Percentiles rank a stretch among this genome's conserved stretches.
Conservation (phyloP, 2,113 vertebrate genomes). For the Carassius auratus region DNA sequence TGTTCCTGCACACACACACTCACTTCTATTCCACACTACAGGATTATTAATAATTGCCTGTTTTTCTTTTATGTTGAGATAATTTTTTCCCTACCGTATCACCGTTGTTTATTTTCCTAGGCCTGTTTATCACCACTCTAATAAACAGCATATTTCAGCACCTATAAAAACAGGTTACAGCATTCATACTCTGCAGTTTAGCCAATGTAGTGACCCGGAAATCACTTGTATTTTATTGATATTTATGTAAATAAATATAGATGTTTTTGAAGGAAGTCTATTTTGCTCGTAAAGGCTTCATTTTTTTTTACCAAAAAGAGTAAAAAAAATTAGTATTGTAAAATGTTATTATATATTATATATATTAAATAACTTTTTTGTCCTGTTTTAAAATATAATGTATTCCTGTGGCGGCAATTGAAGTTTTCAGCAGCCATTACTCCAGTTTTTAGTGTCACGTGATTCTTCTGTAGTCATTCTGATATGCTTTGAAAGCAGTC, state of each 20-base stretch:
- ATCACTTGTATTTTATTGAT: too few relatives aligned
- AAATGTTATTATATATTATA: too few relatives aligned
- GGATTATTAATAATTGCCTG: not conserved
- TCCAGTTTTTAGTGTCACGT: not conserved
- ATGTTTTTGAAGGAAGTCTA: too few relatives aligned
- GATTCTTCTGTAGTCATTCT: not conserved
- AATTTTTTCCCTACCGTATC: not conserved
- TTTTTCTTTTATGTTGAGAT: not conserved
- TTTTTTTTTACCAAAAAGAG: too few relatives aligned
- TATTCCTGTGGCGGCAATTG: not conserved
- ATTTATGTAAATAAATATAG: too few relatives aligned
- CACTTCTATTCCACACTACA: not conserved
- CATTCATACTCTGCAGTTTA: not conserved
- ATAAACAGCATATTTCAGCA: too few relatives aligned
- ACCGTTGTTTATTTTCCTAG: not conserved
- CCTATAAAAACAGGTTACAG: not conserved
- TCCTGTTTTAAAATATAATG: not conserved
- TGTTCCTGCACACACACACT: slow-evolving; percentile 14
- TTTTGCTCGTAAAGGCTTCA: too few relatives aligned
- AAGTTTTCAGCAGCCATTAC: not conserved
- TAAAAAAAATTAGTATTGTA: too few relatives aligned
- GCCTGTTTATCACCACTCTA: not conserved
- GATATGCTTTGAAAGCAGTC: not conserved
- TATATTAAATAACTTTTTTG: too few relatives aligned
- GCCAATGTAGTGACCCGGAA: too few relatives aligned